Percentiles rank a stretch among this genome's conserved stretches.
phyloP scores from a whole-genome alignment of 2,113 vertebrate genomes.

The Grammomys surdaster region DNA sequence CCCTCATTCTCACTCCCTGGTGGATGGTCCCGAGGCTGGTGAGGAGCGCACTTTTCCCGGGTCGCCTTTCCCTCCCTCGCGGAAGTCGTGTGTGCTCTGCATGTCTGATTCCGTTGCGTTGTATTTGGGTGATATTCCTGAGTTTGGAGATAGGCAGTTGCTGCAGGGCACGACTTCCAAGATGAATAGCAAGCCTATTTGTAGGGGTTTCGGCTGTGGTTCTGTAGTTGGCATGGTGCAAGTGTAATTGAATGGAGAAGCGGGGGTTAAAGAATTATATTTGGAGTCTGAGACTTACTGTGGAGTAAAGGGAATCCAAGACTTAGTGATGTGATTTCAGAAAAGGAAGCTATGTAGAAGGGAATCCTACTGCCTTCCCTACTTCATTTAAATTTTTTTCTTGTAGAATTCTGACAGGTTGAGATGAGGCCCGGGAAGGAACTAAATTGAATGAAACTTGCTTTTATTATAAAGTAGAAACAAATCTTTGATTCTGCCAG shows the following conservation, averaged over 20 bases:
- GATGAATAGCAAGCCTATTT: slow-evolving; percentile 50
- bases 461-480: slow-evolving; percentile 63
- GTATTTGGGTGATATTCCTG: slow-evolving; percentile 40
- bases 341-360: slow-evolving; percentile 59
- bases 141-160: slow-evolving; percentile 59
- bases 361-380: slow-evolving; percentile 1
- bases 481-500: neutral
- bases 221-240: slow-evolving; percentile 49
- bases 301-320: slow-evolving; percentile 73
- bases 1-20: neutral
- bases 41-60: slow-evolving; percentile 68
- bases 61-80: slow-evolving; percentile 70
- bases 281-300: slow-evolving; percentile 76
- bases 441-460: slow-evolving; percentile 65
- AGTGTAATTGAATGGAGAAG: slow-evolving; percentile 55
- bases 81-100: slow-evolving; percentile 56
- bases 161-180: slow-evolving; percentile 71
- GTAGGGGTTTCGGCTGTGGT: slow-evolving; percentile 40
- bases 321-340: slow-evolving; percentile 45
- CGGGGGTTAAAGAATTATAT: slow-evolving; percentile 77
- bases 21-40: slow-evolving; percentile 53
- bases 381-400: neutral
- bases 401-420: slow-evolving; percentile 66
- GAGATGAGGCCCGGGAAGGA: slow-evolving; percentile 66
- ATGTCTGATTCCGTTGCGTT: slow-evolving; percentile 75